Conservation (phyloP, 92 coral and sea anemone genomes). For the Desmophyllum pertusum region DNA sequence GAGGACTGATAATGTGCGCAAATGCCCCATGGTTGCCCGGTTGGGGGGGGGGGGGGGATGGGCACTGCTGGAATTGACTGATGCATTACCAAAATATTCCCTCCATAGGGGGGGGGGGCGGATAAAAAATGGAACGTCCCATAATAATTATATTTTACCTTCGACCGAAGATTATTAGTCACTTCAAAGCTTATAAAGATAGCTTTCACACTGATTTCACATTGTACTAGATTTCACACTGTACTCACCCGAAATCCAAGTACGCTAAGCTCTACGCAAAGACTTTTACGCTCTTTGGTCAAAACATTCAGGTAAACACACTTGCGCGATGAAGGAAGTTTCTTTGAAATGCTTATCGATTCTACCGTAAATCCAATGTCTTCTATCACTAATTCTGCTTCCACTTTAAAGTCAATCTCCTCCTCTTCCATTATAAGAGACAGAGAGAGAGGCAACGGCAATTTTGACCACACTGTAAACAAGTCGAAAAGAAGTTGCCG, state of each 20-base stretch:
- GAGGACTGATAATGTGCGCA: no score
- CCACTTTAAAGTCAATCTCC: slow-evolving; percentile 94
- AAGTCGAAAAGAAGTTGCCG: background rate
- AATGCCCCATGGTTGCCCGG: no score
- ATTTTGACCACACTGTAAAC: background rate
- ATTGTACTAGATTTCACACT: no score
- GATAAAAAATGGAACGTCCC: no score
- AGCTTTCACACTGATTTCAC: background rate
- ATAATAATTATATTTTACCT: no score
- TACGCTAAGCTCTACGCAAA: slow-evolving; percentile 76
- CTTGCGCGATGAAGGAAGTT: slow-evolving; percentile 71
- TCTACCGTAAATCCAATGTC: slow-evolving; percentile 84
- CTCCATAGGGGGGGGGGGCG: no score
- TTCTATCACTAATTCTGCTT: slow-evolving; percentile 79
- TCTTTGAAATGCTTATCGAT: slow-evolving; percentile 68
- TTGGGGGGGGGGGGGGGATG: no score
- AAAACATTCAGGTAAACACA: slow-evolving; percentile 80
- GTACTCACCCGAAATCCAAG: slow-evolving; percentile 85
- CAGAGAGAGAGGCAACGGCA: background rate
- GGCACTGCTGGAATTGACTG: no score
- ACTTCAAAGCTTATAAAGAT: background rate
- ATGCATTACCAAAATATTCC: no score
- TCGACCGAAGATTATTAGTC: background rate
- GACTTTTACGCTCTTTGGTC: slow-evolving; percentile 69
- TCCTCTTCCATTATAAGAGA: slow-evolving; percentile 74